Evolutionary conservation across 2,888 invertebrate species (phyloP).

Genomic region (Ophion ventricosus): DNA sequence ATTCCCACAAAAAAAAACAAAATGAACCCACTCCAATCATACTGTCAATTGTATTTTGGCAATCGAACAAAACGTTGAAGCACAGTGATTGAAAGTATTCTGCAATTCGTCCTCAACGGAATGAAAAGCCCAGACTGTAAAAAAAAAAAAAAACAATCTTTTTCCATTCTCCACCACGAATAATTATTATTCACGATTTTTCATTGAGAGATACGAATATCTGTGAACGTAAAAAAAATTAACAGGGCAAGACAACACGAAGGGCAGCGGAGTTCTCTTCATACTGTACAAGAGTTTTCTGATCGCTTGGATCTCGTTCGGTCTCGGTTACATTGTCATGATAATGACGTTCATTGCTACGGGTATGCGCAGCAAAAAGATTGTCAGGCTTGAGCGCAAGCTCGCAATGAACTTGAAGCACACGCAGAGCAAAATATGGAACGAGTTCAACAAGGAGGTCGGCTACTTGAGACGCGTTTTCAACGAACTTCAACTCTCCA

Average conservation of each 20-base stretch:
- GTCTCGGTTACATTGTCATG: slow-evolving; percentile 96
- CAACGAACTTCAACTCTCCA: slow-evolving; percentile 92
- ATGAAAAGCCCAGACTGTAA: too few relatives aligned
- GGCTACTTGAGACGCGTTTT: slow-evolving; percentile 89
- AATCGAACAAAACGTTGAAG: too few relatives aligned
- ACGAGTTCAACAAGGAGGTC: slow-evolving; percentile 90
- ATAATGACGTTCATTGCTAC: slow-evolving; percentile 93
- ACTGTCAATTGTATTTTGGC: too few relatives aligned
- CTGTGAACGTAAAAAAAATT: slow-evolving; percentile 24
- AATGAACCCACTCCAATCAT: neutral
- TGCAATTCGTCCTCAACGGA: too few relatives aligned
- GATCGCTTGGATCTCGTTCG: slow-evolving; percentile 95
- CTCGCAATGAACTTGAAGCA: slow-evolving; percentile 90
- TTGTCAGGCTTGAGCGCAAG: slow-evolving; percentile 90
- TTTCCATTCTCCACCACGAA: too few relatives aligned
- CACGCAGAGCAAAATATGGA: slow-evolving; percentile 91
- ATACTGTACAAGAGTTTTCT: slow-evolving; percentile 92
- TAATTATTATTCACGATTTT: too few relatives aligned
- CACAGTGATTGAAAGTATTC: too few relatives aligned
- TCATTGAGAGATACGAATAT: neutral
- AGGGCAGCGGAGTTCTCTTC: slow-evolving; percentile 86
- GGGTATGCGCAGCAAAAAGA: slow-evolving; percentile 90
- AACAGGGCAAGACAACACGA: slow-evolving; percentile 80
- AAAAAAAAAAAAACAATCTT: too few relatives aligned
- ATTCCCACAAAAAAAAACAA: slow-evolving; percentile 39